These are phyloP conservation scores for Enteromius anoplus DNA, from an alignment of 2,797 vertebrate species.

Conservation along the genomic window DNA sequence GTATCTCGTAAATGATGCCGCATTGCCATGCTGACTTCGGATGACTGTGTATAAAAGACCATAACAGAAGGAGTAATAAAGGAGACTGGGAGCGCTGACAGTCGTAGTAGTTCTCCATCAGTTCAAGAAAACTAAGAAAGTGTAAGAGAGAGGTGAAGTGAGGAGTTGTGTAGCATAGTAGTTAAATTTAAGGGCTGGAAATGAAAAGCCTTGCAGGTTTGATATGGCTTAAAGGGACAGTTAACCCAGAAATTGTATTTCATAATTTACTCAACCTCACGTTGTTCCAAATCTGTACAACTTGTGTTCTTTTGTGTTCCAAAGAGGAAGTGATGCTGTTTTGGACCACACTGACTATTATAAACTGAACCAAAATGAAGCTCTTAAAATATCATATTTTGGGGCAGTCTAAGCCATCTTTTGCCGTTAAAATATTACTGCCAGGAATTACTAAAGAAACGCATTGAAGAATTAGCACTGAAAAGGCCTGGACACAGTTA, in stretches of 20 bases:
- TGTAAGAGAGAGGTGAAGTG: background rate
- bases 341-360: background rate
- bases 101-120: slow-evolving; percentile 2
- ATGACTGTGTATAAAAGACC: slow-evolving; percentile 39
- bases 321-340: background rate
- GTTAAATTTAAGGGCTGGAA: background rate
- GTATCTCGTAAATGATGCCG: slow-evolving; percentile 28
- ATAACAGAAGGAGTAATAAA: slow-evolving; percentile 32
- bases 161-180: background rate
- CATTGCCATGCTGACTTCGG: slow-evolving; percentile 43
- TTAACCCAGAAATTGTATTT: background rate
- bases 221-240: background rate
- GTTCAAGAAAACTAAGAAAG: slow-evolving; percentile 18
- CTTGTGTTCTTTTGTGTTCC: background rate
- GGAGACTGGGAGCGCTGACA: slow-evolving; percentile 19
- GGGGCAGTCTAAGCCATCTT: background rate
- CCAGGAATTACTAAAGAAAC: background rate
- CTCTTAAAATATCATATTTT: background rate
- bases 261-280: background rate
- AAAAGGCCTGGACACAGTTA: too few species aligned
- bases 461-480: background rate
- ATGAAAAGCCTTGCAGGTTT: slow-evolving; percentile 2
- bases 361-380: background rate
- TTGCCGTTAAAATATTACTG: background rate
- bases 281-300: background rate